Conservation (phyloP, 2,797 vertebrate genomes). For the Botia almorhae region DNA sequence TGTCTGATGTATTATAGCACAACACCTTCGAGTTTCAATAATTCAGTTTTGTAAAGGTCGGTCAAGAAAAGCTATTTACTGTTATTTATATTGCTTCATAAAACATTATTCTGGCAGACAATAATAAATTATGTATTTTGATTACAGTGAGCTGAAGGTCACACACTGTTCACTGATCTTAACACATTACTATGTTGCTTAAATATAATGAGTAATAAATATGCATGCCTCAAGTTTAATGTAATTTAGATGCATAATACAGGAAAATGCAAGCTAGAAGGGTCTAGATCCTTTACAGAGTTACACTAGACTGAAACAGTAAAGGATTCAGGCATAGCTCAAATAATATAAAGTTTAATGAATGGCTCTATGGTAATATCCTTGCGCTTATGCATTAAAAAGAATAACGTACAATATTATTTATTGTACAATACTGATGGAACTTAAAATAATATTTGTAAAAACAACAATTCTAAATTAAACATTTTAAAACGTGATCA, state of each 20-base stretch:
- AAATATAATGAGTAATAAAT: too few species aligned
- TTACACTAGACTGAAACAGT: too few species aligned
- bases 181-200: too few species aligned
- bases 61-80: neutral
- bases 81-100: neutral
- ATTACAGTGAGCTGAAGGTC: too few species aligned
- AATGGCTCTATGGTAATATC: neutral
- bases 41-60: neutral
- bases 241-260: too few species aligned
- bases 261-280: too few species aligned
- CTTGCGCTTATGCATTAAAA: neutral
- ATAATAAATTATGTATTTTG: too few species aligned
- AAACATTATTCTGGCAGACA: too few species aligned
- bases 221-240: too few species aligned
- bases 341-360: constrained; percentile 1
- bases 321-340: neutral
- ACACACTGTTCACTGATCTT: too few species aligned
- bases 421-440: neutral
- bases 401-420: neutral
- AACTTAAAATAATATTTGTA: neutral
- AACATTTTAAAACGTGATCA: neutral
- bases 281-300: too few species aligned
- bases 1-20: constrained; percentile 11
- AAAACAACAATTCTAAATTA: neutral
- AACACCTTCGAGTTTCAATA: neutral